Base-by-base conservation (phyloP, 1,140 invertebrate genomes). In the Stegodyphus dumicola region DNA sequence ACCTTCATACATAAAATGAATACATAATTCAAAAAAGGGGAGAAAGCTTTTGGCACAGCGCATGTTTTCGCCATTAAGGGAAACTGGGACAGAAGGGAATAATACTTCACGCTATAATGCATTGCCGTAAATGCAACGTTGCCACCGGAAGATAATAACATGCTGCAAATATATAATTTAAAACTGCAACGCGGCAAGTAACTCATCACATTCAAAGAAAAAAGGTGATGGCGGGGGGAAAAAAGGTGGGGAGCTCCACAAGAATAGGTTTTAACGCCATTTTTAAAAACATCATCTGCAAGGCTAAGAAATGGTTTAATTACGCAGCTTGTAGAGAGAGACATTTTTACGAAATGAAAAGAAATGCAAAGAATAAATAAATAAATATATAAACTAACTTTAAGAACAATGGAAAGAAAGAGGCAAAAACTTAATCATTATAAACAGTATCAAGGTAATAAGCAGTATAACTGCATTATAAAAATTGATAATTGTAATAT, bases 151-250 rank as follows among this genome's bases (percentile, higher is more conserved):
- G 49, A 56, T 85, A 85, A 85, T 85, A 85, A 77, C 74, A 85
- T 13, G 81, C 56, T 85, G 81, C 65, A 70, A 77, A 77, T 77
- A 64, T 85, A 65, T 77, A 85, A 85, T 85, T 85, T 77, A 76
- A 70, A 69, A 67, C 71, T 33, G 15, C 67, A 65, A 49, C 51
- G 51, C 69, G 33, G 64, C 48, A 76, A 84, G 56, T 10, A 60
- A 60, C 56, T 60, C 56, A 60, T 60, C 56, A 60, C 9, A 33
- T 33, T 33, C 56, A 60, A 5, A 15, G 56, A 60, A 60, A 60
- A 60, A 60, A 60, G 56, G 15, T 60, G 9, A 60, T 5, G 15
- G 9, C 5, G 9, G 5, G 5, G 5, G 5, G 5, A 10, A 60
- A 60, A 60, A 60, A 2, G 56, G 9, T 1, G 56, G 15, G 15